A percentile compares a stretch with the other conserved stretches of the same genome.
Conservation (phyloP, 2,797 vertebrate genomes). For the Astyanax mexicanus region DNA sequence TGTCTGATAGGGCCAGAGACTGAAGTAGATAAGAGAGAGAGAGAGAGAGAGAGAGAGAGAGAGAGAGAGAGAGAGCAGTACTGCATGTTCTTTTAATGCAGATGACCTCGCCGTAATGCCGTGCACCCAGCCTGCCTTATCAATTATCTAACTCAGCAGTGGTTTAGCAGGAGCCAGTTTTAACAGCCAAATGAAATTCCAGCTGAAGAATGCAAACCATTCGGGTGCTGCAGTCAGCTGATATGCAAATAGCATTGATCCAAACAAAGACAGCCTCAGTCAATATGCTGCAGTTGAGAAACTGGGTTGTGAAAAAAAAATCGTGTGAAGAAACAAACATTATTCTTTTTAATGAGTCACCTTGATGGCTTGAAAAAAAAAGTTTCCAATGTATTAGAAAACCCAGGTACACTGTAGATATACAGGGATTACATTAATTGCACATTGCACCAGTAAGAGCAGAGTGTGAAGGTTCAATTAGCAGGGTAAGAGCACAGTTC, state of each 20-base stretch:
- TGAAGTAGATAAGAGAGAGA: neutral
- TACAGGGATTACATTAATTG: too few relatives aligned
- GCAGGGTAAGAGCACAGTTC: too few relatives aligned
- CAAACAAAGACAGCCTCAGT: conserved; percentile 8
- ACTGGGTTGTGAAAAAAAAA: neutral
- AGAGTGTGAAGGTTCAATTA: too few relatives aligned
- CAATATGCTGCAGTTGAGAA: neutral
- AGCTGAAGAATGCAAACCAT: conserved; percentile 34
- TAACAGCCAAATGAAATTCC: conserved; percentile 32
- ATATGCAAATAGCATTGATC: conserved; percentile 44
- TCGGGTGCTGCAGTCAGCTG: conserved; percentile 35
- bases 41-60: too few relatives aligned
- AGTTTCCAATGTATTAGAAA: neutral
- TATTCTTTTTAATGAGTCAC: conserved; percentile 7
- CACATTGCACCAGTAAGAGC: too few relatives aligned
- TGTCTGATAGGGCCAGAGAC: conserved; percentile 1
- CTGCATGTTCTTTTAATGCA: conserved; percentile 11
- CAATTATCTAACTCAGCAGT: conserved; percentile 37
- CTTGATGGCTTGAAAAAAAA: conserved; percentile 1
- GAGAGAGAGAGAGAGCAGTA: neutral
- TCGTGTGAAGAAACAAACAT: neutral
- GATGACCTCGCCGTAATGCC: conserved; percentile 30
- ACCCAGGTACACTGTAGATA: too few relatives aligned
- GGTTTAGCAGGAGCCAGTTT: conserved; percentile 23
- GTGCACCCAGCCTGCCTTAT: conserved; percentile 26